Base-by-base conservation (phyloP, 2,113 vertebrate genomes). In the Gopherus evgoodei region DNA sequence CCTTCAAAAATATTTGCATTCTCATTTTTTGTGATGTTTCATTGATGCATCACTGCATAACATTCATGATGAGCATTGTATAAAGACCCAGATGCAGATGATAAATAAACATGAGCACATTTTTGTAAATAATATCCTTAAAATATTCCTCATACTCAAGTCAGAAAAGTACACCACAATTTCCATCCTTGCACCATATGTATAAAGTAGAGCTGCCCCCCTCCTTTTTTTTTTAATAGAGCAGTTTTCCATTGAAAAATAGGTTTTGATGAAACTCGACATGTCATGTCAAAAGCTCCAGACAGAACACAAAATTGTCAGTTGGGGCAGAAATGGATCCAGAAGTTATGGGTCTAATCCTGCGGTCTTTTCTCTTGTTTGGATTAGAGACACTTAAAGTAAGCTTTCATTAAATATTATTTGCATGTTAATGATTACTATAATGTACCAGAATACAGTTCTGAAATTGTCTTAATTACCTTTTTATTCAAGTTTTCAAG, bases 11-110 rank as follows among this genome's bases (percentile, higher is more conserved):
- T 59, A 25, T 3, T 50, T 1, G 1, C 0, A 42, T 27, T 87
- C 85, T 91, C 38, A 9, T 1, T 82, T 93, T 84, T 75, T 11
- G 4, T 1, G 38, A 0, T 7, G 29, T 1, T 2, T 13, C 49
- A 83, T 11, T 1, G 1, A 50, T 4, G 56, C 10, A 78, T 81
- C 14, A n/a, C 24, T 79, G 19, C 2, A 81, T 3, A 72, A 1
- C 2, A 59, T 11, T 19, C 0, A 0, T 2, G 16, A 78, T 42
- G 4, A 92, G 82, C 83, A 0, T 54, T 2, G 44, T 2, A 29
- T 11, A 5, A 78, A 27, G 14, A 78, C 14, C 75, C n/a, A 83
- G 14, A 83, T 4, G 79, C 11, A 82, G 5, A 1, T 19, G 3
- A 56, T 0, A 75, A 42, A 49, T 2, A 54, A 59, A 85, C 50